These are phyloP conservation scores for Pluvianellus socialis DNA, from an alignment of 2,113 vertebrate genomes.

Conservation along the genomic window DNA sequence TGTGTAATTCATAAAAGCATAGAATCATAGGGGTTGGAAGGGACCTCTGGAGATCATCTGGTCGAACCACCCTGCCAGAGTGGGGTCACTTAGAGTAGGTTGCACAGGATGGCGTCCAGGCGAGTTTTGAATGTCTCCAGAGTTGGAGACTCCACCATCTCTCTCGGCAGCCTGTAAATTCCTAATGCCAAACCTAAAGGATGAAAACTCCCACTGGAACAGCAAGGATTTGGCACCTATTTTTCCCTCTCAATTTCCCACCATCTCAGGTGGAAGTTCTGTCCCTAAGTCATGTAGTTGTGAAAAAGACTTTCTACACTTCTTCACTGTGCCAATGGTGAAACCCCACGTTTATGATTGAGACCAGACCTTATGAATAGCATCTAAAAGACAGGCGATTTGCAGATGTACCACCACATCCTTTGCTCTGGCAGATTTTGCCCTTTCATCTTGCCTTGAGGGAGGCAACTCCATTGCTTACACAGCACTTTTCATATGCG, in stretches of 20 bases:
- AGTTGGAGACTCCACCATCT: no score
- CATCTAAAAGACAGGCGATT: background rate
- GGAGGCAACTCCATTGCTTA: background rate
- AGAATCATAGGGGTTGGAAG: no score
- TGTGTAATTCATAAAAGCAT: background rate
- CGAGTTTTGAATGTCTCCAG: no score
- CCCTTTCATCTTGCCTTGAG: background rate
- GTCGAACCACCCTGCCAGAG: no score
- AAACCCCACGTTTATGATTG: background rate
- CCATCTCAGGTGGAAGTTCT: background rate
- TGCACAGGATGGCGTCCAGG: no score
- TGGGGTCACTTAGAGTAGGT: no score
- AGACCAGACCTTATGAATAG: background rate
- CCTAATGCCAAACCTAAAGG: background rate
- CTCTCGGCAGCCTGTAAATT: background rate
- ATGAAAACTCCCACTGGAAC: background rate
- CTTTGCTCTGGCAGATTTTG: background rate
- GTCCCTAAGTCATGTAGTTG: no score
- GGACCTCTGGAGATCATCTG: no score
- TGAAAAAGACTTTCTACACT: background rate
- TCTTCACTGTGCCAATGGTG: accelerated
- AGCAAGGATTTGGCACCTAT: background rate
- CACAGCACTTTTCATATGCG: background rate
- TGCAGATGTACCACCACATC: background rate
- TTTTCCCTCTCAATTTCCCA: background rate